A percentile compares a stretch with the other conserved stretches of the same genome.
phyloP scores from a whole-genome alignment of 2,797 vertebrate species.

The Lepilemur septentrionalis region DNA sequence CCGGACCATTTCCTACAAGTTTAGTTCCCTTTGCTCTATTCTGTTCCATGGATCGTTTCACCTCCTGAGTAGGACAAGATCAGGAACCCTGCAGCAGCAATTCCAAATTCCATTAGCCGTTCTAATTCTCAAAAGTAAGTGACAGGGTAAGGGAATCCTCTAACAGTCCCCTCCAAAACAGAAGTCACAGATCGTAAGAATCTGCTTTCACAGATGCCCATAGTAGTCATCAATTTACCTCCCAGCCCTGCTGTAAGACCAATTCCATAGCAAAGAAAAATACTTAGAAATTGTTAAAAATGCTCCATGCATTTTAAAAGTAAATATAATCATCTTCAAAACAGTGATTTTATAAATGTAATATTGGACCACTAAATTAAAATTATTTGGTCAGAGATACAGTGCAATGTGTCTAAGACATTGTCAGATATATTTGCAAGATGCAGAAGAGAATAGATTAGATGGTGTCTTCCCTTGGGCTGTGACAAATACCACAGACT shows the following conservation, averaged over 20 bases:
- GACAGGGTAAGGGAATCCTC: not conserved
- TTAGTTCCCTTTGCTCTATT: not conserved
- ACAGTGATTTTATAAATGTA: not conserved
- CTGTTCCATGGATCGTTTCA: not conserved
- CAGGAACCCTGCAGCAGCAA: not conserved
- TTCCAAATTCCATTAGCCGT: not conserved
- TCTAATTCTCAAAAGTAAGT: not conserved
- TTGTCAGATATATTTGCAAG: not conserved
- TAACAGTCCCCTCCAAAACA: accelerated
- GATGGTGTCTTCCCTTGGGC: not conserved
- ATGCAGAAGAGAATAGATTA: not conserved
- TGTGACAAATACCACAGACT: not conserved
- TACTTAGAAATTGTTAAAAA: not conserved
- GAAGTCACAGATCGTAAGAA: not conserved
- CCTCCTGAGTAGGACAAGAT: not conserved
- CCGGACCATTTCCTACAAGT: not conserved
- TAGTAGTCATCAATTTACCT: accelerated
- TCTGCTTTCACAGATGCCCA: not conserved
- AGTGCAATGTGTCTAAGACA: not conserved
- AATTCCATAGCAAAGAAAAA: not conserved
- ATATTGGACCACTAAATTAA: not conserved
- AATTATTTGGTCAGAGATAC: not conserved
- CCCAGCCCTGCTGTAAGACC: not conserved
- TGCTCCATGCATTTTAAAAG: not conserved
- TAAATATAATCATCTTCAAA: not conserved